phyloP scores from a whole-genome alignment of 2,113 vertebrate species.

The Castor canadensis region DNA sequence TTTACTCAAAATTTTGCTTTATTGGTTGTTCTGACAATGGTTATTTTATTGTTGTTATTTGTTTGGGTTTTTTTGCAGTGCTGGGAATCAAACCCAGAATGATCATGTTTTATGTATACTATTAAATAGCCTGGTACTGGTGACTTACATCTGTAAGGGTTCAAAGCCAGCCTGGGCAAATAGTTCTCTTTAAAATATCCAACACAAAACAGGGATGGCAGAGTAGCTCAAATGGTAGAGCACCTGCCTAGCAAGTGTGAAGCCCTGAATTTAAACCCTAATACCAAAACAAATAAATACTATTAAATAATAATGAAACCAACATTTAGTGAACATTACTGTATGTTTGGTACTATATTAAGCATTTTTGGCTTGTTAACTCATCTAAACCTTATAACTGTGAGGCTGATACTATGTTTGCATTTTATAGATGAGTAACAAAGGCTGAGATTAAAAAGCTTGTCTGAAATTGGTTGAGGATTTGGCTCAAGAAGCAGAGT shows the following conservation, averaged over 20 bases:
- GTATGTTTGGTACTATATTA: not conserved
- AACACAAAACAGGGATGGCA: too few relatives aligned
- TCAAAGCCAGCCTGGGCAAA: too few relatives aligned
- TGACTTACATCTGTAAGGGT: too few relatives aligned
- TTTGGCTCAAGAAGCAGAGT: too few relatives aligned
- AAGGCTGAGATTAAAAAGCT: not conserved
- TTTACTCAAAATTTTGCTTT: not conserved
- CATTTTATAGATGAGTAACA: constrained; percentile 28
- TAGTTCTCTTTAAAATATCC: too few relatives aligned
- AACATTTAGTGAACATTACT: not conserved
- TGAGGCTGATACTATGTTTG: not conserved
- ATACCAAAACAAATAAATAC: too few relatives aligned
- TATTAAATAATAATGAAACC: constrained; percentile 11
- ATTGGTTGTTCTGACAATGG: not conserved
- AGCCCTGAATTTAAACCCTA: too few relatives aligned
- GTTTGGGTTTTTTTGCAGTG: not conserved
- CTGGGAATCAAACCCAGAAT: not conserved
- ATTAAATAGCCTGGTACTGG: too few relatives aligned
- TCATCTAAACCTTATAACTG: not conserved
- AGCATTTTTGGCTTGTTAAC: constrained; percentile 18
- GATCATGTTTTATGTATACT: not conserved
- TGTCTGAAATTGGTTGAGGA: not conserved
- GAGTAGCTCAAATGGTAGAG: too few relatives aligned
- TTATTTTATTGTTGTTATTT: not conserved
- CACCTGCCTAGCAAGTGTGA: too few relatives aligned